Base-by-base conservation (phyloP, 2,113 vertebrate species). In the Tetrax tetrax region DNA sequence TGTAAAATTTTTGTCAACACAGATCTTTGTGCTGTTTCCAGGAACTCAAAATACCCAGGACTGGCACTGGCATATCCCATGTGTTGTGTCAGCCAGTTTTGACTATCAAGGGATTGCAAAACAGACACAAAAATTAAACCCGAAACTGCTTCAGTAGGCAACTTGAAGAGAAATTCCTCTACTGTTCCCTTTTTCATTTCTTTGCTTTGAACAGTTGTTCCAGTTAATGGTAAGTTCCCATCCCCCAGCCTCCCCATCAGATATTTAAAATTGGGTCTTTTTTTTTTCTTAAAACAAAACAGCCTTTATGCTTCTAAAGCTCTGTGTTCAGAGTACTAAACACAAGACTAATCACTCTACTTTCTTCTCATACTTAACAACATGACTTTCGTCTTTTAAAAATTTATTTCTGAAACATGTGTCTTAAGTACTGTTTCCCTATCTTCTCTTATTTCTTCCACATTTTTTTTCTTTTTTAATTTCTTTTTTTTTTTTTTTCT, bases 321-420 rank as follows among this genome's bases (percentile, higher is more conserved):
- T 51, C 93, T 97, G 83, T 95, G 84, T 93, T 94, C 94, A 94
- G 60, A 88, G 70, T 53, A 86, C 83, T 92, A 95, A 97, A 96
- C 70, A 90, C 54, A 93, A 95, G 84, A 43, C 72, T 83, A 95
- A 95, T 72, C 81, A 85, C 70, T 97, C 91, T 90, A 89, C 68
- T 96, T 95, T 96, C 76, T 94, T 95, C 79, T 96, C 66, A 27
- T 95, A 92, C 92, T 95, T 96, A 96, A 96, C 92, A 97, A 87
- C 86, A 83, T 86, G 57, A 74, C 76, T 97, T 96, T 59, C 33
- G 57, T 95, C 83, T 91, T 96, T 96, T 75, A 96, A 88, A 37
- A 95, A 94, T 84, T 97, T 68, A 29, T 89, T 96, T 82, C 90
- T 95, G 91, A 97, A 94, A 89, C 29, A 41, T 41, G 47, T 50